Base-by-base conservation (phyloP, 2,113 vertebrate genomes). In the Irena cyanogastra region DNA sequence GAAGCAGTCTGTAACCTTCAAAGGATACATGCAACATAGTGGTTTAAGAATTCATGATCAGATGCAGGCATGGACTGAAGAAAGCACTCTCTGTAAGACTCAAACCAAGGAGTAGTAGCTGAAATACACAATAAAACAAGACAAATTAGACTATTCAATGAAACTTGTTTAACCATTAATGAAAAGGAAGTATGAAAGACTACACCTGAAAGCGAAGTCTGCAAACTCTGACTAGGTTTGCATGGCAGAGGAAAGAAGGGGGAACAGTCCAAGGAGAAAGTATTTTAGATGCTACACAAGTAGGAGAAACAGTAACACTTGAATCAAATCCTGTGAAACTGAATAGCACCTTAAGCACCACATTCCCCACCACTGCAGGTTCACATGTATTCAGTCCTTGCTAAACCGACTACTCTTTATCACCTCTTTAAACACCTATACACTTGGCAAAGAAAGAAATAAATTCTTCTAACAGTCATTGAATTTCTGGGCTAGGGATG, bases 1-100 rank as follows among this genome's bases (percentile, higher is more conserved):
- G 20, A 4, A 81, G 31, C 42, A 0, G 28, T 39, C 37, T 24
- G 31, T 61, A 89, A 86, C 10, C 45, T 53, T 79, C 42, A 96
- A 99, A 99, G 99, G 99, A 99, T 99, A 99, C 99, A 99, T 10
- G 99, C 99, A 92, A 99, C 98, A 96, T 99, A 99, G 98, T 99
- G 99, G 96, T 99, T 99, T 97, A 99, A 97, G 95, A 99, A 99
- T 96, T 99, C 99, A 8, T 99, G 99, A 87, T 99, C 99, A 13
- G 99, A 99, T 28, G 99, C 98, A 74, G 99, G 98, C 99, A 99
- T 99, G 2, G 98, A 99, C 97, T 99, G 99, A 93, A 99, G 98
- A 98, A 99, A 99, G 92, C 97, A 99, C 83, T 99, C 99, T 97
- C 99, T 98, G 91, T 99, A 99, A 88, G 98, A 98, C 91, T 99